Evolutionary conservation across 2,113 vertebrate genomes (phyloP).

Genomic region (Neopipo cinnamomea): DNA sequence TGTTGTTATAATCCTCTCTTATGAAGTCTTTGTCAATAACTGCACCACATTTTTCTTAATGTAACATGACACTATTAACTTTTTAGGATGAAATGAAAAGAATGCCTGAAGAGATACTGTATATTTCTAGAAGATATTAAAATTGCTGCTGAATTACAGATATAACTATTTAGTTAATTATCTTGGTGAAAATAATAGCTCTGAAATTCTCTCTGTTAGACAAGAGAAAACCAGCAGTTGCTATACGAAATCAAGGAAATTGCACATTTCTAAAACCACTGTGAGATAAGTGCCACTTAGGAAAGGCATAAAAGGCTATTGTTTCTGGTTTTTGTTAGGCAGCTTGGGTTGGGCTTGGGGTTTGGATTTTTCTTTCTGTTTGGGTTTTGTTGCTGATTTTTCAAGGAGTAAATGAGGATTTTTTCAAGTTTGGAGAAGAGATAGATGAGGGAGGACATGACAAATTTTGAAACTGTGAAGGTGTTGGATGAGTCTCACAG

Average conservation of each 20-base stretch:
- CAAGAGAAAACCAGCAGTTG: neutral
- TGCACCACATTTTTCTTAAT: slow-evolving; percentile 31
- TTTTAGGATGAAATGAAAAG: slow-evolving; percentile 8
- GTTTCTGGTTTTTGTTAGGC: neutral
- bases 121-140: slow-evolving; percentile 36
- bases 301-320: neutral
- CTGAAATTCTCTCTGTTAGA: neutral
- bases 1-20: slow-evolving; percentile 17
- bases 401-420: neutral
- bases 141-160: slow-evolving; percentile 37
- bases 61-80: slow-evolving; percentile 36
- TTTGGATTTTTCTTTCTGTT: neutral
- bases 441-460: neutral
- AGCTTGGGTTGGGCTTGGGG: neutral
- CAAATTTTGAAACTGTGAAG: neutral
- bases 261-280: neutral
- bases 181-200: slow-evolving; percentile 26
- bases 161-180: slow-evolving; percentile 45
- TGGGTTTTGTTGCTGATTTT: neutral
- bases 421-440: neutral
- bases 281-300: neutral
- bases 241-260: slow-evolving; percentile 12
- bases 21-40: slow-evolving; percentile 49
- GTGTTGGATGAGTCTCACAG: neutral
- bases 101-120: slow-evolving; percentile 27